Percentiles rank a stretch among this genome's conserved stretches.
These are phyloP conservation scores for Petrocephalus schoutedeni DNA, from an alignment of 2,797 vertebrate genomes.

Conservation along the genomic window DNA sequence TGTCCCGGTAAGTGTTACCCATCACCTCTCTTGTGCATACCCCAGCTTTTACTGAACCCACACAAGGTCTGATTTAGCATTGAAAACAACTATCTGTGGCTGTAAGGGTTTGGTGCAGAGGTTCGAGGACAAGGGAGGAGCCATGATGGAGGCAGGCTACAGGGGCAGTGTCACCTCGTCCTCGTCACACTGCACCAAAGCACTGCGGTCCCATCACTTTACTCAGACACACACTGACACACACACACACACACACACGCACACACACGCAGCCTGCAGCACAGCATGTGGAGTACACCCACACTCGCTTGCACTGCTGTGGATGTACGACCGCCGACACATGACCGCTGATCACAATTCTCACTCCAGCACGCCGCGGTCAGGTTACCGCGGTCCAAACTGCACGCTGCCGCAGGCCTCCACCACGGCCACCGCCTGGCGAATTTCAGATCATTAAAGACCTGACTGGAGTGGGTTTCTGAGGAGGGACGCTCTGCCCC, in stretches of 20 bases:
- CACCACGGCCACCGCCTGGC: not conserved
- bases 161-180: not conserved
- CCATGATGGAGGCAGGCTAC: not conserved
- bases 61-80: not conserved
- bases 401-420: slow-evolving; percentile 3
- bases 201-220: not conserved
- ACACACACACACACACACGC: slow-evolving; percentile 5
- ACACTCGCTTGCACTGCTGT: not conserved
- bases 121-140: not conserved
- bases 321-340: slow-evolving; percentile 28
- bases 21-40: slow-evolving; percentile 39
- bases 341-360: not conserved
- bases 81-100: not conserved
- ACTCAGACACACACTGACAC: not conserved
- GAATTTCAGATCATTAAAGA: slow-evolving; percentile 55
- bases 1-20: slow-evolving; percentile 45
- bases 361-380: not conserved
- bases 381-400: slow-evolving; percentile 32
- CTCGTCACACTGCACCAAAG: slow-evolving; percentile 16
- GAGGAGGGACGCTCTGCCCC: not conserved
- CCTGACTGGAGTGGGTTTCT: not conserved
- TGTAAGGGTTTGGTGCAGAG: not conserved
- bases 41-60: not conserved
- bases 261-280: not conserved
- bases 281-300: not conserved